Evolutionary conservation across 2,797 vertebrate species (phyloP).

Genomic region (Ceyx erithaca): DNA sequence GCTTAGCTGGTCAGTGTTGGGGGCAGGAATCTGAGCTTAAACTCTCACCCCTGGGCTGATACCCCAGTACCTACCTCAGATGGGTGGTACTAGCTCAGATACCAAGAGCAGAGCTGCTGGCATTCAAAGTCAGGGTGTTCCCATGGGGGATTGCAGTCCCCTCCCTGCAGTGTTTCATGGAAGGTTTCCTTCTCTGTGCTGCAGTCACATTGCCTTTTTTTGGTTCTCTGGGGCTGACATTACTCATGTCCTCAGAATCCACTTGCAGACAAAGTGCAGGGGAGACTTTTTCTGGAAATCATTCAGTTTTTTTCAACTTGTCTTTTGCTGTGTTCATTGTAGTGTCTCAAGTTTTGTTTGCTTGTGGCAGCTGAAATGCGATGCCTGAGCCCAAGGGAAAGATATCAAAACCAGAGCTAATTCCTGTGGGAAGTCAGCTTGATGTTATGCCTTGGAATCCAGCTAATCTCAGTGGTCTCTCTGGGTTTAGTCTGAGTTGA

Average conservation of each 20-base stretch:
- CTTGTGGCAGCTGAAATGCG: not conserved
- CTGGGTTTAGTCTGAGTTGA: not conserved
- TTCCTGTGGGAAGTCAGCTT: not conserved
- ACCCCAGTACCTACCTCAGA: not conserved
- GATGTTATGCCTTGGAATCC: not conserved
- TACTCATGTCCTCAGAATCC: not conserved
- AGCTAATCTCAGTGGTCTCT: not conserved
- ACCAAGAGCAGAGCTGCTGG: not conserved
- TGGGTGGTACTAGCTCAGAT: not conserved
- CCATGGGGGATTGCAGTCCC: not conserved
- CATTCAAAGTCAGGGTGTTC: rapidly evolving
- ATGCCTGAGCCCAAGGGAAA: not conserved
- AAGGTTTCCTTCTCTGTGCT: not conserved
- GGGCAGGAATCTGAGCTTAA: not conserved
- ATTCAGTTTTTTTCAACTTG: not conserved
- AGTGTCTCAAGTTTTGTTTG: not conserved
- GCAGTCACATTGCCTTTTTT: not conserved
- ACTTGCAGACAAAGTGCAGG: not conserved
- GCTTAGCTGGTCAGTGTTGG: not conserved
- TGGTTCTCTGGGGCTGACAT: not conserved
- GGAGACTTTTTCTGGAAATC: not conserved
- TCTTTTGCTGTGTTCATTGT: not conserved
- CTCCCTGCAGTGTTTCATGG: not conserved
- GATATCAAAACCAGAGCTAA: not conserved
- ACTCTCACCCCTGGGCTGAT: not conserved